Evolutionary conservation across 2,888 invertebrate species (phyloP).

Genomic region (Romanomermis culicivorax): DNA sequence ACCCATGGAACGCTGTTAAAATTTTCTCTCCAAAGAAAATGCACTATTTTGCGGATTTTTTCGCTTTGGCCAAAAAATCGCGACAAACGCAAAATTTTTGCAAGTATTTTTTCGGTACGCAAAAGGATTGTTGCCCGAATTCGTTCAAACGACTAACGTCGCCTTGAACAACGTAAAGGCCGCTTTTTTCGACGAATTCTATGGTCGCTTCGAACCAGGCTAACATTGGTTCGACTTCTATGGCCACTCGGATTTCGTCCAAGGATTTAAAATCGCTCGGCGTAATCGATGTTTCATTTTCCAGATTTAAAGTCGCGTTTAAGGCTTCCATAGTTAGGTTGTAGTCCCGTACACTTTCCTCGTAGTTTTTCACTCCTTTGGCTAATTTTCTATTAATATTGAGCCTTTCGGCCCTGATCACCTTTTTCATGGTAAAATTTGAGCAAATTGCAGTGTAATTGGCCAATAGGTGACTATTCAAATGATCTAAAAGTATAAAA

Average conservation of each 20-base stretch:
- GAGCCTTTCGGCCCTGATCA: not conserved
- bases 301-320: too few relatives aligned
- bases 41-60: too few relatives aligned
- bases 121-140: not conserved
- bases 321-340: too few relatives aligned
- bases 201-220: not conserved
- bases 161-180: not conserved
- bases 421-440: not conserved
- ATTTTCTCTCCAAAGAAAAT: too few relatives aligned
- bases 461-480: not conserved
- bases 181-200: not conserved
- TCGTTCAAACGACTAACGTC: not conserved
- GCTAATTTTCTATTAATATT: not conserved
- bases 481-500: not conserved
- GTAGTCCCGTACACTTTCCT: not conserved
- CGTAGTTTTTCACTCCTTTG: not conserved
- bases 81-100: not conserved
- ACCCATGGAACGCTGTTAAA: too few relatives aligned
- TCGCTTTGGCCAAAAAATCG: too few relatives aligned
- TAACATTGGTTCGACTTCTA: not conserved
- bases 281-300: too few relatives aligned
- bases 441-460: not conserved
- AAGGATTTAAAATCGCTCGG: too few relatives aligned
- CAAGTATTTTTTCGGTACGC: not conserved
- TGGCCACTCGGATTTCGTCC: not conserved